These are phyloP conservation scores for Archivesica marissinica DNA, from an alignment of 1,140 invertebrate species.

Conservation along the genomic window DNA sequence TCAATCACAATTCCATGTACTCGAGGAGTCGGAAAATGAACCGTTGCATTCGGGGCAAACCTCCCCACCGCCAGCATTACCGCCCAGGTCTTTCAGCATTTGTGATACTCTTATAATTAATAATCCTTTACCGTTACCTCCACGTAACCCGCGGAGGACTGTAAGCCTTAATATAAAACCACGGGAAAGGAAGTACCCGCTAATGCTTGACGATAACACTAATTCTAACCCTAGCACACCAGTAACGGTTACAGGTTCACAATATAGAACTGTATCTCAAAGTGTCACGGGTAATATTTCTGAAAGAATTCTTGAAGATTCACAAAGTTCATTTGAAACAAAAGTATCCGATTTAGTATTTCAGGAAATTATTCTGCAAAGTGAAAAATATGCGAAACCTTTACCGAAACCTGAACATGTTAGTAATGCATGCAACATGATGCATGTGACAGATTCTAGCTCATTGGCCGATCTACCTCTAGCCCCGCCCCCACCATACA, in stretches of 20 bases:
- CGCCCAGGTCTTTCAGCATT: constrained; percentile 72
- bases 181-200: constrained; percentile 93
- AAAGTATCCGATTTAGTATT: constrained; percentile 16
- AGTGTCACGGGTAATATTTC: constrained; percentile 51
- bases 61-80: constrained; percentile 65
- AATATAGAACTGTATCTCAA: constrained; percentile 17
- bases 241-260: neutral
- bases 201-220: constrained; percentile 81
- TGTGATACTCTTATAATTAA: constrained; percentile 64
- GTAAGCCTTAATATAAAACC: constrained; percentile 87
- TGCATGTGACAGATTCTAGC: constrained; percentile 31
- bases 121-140: constrained; percentile 88
- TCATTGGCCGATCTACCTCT: constrained; percentile 63
- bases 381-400: constrained; percentile 57
- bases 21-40: constrained; percentile 3
- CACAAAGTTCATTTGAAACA: neutral
- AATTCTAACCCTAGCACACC: neutral
- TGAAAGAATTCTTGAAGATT: neutral
- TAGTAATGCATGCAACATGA: neutral
- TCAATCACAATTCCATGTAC: neutral
- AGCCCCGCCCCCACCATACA: constrained; percentile 60
- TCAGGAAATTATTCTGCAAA: constrained; percentile 18
- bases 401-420: constrained; percentile 32
- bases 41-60: neutral
- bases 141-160: constrained; percentile 90